Evolutionary conservation across 2,113 vertebrate genomes (phyloP), one percentile per base, ranked within the genome.

Genomic region (Corvus hawaiiensis): DNA sequence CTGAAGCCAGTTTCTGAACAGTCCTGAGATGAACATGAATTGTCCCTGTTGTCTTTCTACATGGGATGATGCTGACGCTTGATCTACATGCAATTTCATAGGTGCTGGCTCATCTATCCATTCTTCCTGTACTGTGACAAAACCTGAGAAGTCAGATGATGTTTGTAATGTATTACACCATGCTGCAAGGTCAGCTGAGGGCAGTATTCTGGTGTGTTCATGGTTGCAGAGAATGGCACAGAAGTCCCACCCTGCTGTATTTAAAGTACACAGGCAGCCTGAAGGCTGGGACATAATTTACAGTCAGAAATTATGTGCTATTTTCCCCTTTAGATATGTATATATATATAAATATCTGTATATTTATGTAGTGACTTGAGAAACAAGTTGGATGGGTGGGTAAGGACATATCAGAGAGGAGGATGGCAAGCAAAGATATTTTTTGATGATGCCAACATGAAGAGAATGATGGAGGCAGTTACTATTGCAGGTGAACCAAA

Each of bases 81-180:
- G 17, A 26, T 51, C 35, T 73, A 13, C 5, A 1, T 44, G 16
- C 32, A 37, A 0, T 74, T 66, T 71, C 13, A 13, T 3, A 35
- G 44, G 21, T 5, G 0, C 16, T 56, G 5, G 22, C 11, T 69
- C 2, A 2, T 46, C 33, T 77, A 1, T 63, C n/a, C 6, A 4
- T 90, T 75, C 24, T 30, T 62, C 23, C 37, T 87, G 20, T 46
- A 16, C 33, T 63, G 24, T 77, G 46, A 56, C 22, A 77, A 69
- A 76, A n/a, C 6, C 33, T 87, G 32, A 46, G 24, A 55, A 67
- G 10, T 68, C 35, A 55, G 21, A 2, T 43, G 49, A 17, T 33
- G 8, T 68, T 58, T 79, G 30, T 74, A 26, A 28, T 12, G 7
- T 4, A 1, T 75, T 68, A 14, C 5, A 49, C 11, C 59, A 7